Evolutionary conservation across 2,888 invertebrate genomes (phyloP).

Genomic region (Sepiola atlantica): DNA sequence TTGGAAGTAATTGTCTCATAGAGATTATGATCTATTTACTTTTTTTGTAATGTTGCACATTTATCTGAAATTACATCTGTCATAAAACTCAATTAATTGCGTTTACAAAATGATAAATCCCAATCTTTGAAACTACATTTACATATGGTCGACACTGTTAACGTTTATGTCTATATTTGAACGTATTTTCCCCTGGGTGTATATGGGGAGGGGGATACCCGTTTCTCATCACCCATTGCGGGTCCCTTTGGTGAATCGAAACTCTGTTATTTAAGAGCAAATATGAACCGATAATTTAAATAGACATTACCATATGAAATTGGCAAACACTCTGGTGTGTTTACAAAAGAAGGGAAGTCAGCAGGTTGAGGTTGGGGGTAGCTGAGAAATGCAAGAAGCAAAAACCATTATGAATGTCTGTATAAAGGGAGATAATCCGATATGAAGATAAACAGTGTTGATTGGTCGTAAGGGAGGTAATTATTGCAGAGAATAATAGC

Average conservation of each 20-base stretch:
- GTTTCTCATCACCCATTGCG: neutral
- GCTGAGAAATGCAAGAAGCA: neutral
- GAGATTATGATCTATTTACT: too few species aligned
- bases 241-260: neutral
- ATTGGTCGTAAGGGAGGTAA: neutral
- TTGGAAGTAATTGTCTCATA: too few species aligned
- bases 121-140: neutral
- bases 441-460: neutral
- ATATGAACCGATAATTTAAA: neutral
- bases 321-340: neutral
- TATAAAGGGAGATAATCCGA: neutral
- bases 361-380: too few species aligned
- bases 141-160: neutral
- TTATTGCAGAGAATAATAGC: neutral
- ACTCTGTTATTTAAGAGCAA: neutral
- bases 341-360: neutral
- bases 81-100: neutral
- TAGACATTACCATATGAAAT: neutral
- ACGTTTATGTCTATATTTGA: neutral
- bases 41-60: too few species aligned
- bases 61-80: slow-evolving; percentile 18
- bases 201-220: neutral
- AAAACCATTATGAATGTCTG: neutral
- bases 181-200: neutral
- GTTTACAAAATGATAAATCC: neutral